Evolutionary conservation across 2,113 vertebrate species (phyloP), one percentile per base, ranked within the genome.

Genomic region (Australoheros scitulus): DNA sequence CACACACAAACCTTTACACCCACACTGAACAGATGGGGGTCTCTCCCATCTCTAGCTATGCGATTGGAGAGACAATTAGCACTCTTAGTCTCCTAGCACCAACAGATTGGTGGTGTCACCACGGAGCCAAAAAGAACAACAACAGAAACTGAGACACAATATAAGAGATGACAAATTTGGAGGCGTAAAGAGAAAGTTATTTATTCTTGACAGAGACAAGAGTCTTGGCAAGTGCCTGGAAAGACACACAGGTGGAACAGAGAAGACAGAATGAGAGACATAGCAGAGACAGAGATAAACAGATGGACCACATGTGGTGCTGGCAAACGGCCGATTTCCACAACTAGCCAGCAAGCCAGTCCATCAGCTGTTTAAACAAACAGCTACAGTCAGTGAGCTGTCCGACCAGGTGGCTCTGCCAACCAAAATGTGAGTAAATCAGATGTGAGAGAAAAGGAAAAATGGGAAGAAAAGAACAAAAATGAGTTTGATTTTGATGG

Each of bases 351-450:
- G 82, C 75, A 85, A 85, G 75, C 75, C 84, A 80, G 86, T 88
- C 86, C 84, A 85, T 90, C 57, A 88, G 92, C 87, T 91, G 84
- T 88, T 90, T 82, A 92, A 88, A 91, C 90, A 93, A 89, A 85
- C 83, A 38, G 77, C 81, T 74, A 88, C 74, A 83, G 90, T 87
- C 88, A 88, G 81, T 5, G 55, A 83, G 78, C 60, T 3, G 24
- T 78, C 79, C n/a, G 7, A 82, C 79, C 85, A 64, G 74, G 78
- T 70, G 10, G 41, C 81, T 63, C 76, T 75, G 74, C 17, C 79
- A 29, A 85, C 72, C 86, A 72, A 84, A 87, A 75, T 60, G 57
- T 24, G 83, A 90, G 79, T 36, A 7, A 61, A 88, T 76, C 56
- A 80, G 72, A 78, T 74, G 36, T 20, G 7, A 59, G 38, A 76